Evolutionary conservation across 1,140 invertebrate species (phyloP), one percentile per base, ranked within the genome.

Genomic region (Carcinoscorpius rotundicauda): DNA sequence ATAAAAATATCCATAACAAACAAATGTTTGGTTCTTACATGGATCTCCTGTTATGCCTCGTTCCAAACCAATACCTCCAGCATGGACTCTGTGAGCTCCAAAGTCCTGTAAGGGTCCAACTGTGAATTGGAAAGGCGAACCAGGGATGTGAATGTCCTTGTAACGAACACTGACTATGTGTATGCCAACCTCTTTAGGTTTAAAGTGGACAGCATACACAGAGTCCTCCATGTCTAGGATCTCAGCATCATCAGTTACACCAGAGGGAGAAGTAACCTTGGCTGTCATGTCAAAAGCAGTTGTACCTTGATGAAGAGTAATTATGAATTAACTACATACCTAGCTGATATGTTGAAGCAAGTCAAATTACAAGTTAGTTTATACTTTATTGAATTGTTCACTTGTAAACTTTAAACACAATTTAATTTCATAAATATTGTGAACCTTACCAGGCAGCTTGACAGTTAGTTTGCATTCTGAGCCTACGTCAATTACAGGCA

Each of bases 121-220:
- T 49, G 80, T 82, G 70, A 80, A 82, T 71, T 81, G 79, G 72
- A 81, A 81, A 49, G 81, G 81, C 66, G 78, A 78, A 58, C 80
- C 78, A 64, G 94, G 93, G 75, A 98, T 97, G 78, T 98, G 94
- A 76, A 95, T 92, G 67, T 95, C 92, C 81, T 92, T 93, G 81
- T 96, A 95, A 73, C 90, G 89, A 52, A 97, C 93, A 48, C 91
- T 96, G 1, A 98, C 93, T 0, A 93, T 96, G 77, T 98, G 94
- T 1, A 97, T 87, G 3, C 95, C 95, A 67, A 97, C 80, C 77
- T 97, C 93, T 79, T 96, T 95, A 10, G 95, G 93, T 6, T 97
- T 88, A 78, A 98, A 98, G 75, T 92, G 90, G n/a, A 98, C 93
- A 6, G 90, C 92, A 78, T 97, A 98, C 1, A 95, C 83, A 0